A percentile compares a stretch with the other conserved stretches of the same genome.
Conservation (phyloP, 2,113 vertebrate species). For the Hiodon tergisus region DNA sequence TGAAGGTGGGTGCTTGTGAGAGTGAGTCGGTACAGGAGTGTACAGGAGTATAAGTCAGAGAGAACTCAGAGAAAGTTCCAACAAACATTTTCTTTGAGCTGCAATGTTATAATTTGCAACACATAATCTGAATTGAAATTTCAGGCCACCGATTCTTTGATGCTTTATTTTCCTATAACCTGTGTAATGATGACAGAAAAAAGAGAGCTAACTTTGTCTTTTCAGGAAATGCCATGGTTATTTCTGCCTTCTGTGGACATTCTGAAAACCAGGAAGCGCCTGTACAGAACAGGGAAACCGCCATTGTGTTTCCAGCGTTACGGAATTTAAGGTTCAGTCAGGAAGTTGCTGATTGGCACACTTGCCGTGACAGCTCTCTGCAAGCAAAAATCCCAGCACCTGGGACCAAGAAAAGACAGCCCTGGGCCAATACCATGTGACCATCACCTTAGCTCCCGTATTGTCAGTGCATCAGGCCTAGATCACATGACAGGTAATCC, state of each 20-base stretch:
- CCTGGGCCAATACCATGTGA: background rate
- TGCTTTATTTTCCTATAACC: background rate
- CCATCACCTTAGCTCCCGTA: background rate
- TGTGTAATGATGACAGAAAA: background rate
- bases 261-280: conserved; percentile 19
- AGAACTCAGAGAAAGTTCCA: too few species aligned
- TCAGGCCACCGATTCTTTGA: background rate
- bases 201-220: background rate
- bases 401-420: background rate
- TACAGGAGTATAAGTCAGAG: background rate
- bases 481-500: background rate
- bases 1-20: background rate
- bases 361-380: background rate
- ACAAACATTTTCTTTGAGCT: too few species aligned
- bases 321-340: conserved; percentile 22
- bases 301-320: conserved; percentile 19
- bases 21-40: background rate
- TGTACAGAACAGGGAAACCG: conserved; percentile 6
- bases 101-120: too few species aligned
- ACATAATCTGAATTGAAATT: too few species aligned
- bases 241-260: background rate
- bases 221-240: conserved; percentile 16
- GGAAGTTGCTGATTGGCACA: conserved; percentile 10
- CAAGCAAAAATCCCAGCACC: background rate
- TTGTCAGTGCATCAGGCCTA: background rate